Base-by-base conservation (phyloP, 1,140 invertebrate species). In the Papilio xuthus region DNA sequence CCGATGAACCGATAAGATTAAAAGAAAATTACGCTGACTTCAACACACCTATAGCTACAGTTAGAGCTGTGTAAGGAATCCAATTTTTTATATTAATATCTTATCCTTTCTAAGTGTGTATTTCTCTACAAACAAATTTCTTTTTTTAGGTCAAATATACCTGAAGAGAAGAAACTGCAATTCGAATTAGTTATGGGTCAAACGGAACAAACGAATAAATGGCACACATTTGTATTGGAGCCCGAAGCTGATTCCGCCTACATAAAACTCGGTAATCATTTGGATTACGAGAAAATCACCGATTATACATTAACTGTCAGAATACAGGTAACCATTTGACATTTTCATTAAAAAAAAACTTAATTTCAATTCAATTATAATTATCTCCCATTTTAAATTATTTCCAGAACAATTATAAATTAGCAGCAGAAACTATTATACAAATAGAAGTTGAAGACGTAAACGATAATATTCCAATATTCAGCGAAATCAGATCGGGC, bases 391-490 rank as follows among this genome's bases (percentile, higher is more conserved):
- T 67, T 67, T 13, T 6, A 67, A 32, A 76, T 71, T 79, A 79
- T 69, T 89, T 87, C 7, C 94, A 96, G 93, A 98, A 98, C 90
- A 97, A 97, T 85, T 97, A 96, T 86, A 96, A 96, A 85, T 92
- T 98, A 85, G 96, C 96, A 9, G 96, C 97, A 10, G 97, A 97
- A 93, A 97, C 96, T 6, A 95, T 96, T 60, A 95, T 98, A 7
- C 96, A 96, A 78, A 96, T 98, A 28, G 95, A 96, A 86, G 95
- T 98, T 1, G 94, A 96, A 85, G 98, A 98, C 85, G 97, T 98
- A 0, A 98, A 98, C 84, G 98, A 98, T 88, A 97, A 98, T 85
- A 97, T 97, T 82, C 98, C 98, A 0, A 95, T 96, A 79, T 98
- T 98, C 87, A 96, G 91, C 81, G 97, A 97, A 91, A 95, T 97